phyloP scores from a whole-genome alignment of 1,140 invertebrate genomes.

The Bacillus rossius region DNA sequence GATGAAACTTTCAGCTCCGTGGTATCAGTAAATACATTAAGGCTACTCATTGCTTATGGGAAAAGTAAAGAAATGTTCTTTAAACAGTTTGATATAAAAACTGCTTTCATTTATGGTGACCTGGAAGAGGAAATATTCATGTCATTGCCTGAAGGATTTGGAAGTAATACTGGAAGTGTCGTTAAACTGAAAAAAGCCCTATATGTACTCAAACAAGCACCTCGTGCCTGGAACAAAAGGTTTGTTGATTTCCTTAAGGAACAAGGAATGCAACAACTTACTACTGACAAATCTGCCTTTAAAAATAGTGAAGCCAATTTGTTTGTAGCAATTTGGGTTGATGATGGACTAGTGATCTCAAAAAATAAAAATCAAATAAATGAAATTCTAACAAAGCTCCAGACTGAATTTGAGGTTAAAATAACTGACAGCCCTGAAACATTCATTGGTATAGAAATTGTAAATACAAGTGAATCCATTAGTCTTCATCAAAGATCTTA shows the following conservation, averaged over 20 bases:
- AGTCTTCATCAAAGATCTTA: constrained; percentile 23
- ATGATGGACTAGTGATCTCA: too few species aligned
- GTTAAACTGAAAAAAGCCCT: constrained; percentile 38
- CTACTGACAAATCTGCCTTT: too few species aligned
- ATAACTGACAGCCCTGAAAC: too few species aligned
- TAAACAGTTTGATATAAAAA: constrained; percentile 33
- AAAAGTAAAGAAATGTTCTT: constrained; percentile 25
- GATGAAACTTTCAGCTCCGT: constrained; percentile 34
- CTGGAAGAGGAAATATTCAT: constrained; percentile 42
- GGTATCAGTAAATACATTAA: constrained; percentile 26
- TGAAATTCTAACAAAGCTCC: too few species aligned
- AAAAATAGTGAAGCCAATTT: too few species aligned
- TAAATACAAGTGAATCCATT: too few species aligned
- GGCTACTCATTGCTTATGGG: constrained; percentile 22
- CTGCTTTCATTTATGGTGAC: constrained; percentile 39
- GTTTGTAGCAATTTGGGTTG: too few species aligned
- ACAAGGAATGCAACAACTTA: too few species aligned
- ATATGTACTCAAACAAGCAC: constrained; percentile 43
- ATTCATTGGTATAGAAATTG: too few species aligned
- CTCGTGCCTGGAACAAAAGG: constrained; percentile 37
- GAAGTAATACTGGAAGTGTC: constrained; percentile 23
- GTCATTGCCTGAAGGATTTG: constrained; percentile 37
- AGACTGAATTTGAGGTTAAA: too few species aligned
- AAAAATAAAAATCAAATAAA: too few species aligned
- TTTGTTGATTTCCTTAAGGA: background rate